Base-by-base conservation (phyloP, 1,140 invertebrate genomes). In the Ganaspis sp. region DNA sequence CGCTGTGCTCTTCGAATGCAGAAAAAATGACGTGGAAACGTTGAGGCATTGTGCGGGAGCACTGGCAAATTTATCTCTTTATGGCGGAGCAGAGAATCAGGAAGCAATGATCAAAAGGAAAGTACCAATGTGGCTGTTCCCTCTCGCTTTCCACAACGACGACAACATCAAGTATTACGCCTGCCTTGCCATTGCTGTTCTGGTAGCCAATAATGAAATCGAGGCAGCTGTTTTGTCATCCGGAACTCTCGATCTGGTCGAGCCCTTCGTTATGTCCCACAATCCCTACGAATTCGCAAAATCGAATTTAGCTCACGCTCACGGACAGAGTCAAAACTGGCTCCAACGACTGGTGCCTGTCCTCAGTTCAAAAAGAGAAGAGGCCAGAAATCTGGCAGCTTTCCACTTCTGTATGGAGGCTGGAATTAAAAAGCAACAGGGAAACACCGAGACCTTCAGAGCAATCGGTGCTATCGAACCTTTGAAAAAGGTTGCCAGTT, bases 401-500 rank as follows among this genome's bases (percentile, higher is more conserved):
- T 99, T 99, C 89, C 99, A 99, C 88, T 99, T 99, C 88, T 99
- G 98, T 85, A 99, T 99, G 97, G 99, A 99, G 90, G 98, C 99
- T 2, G 97, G 96, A 11, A 99, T 99, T 42, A 99, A 99, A 87
- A 96, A 98, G 83, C 95, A 97, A 82, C 98, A 99, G 90, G 97
- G 97, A 12, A 98, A 98, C 78, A 96, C 97, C 0, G 95, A 97
- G 88, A 96, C 99, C 83, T 99, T 99, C 87, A 93, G 94, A 72
- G 97, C 98, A 89, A 99, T 99, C 78, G 97, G 96, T 69, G 98
- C 98, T 1, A 96, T 99, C 70, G 97, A 99, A 82, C 96, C 98
- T 0, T 92, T 99, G 75, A 99, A 99, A 88, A 97, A 96, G 85
- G 97, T 99, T 0, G 99, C 99, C 6, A 98, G 97, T 87, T 99